Evolutionary conservation across 1,140 invertebrate species (phyloP).

Genomic region (Rhizoglyphus robini): DNA sequence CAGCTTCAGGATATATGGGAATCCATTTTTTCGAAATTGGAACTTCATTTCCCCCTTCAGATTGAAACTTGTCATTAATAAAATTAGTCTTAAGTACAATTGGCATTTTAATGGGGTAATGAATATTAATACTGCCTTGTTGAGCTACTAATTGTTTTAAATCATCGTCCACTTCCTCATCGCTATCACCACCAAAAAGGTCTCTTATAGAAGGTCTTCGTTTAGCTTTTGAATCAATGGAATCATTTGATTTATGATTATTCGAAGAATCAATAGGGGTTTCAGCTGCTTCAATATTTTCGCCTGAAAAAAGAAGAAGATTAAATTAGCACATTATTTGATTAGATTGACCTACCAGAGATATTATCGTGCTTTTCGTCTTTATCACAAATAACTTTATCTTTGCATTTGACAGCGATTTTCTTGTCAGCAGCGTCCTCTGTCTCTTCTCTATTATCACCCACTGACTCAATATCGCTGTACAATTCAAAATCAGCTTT

Average conservation of each 20-base stretch:
- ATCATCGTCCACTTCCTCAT: constrained; percentile 26
- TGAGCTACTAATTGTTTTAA: constrained; percentile 37
- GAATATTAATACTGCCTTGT: constrained; percentile 16
- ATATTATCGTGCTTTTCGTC: background rate
- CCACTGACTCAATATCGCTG: constrained; percentile 40
- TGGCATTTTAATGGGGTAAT: constrained; percentile 19
- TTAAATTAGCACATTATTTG: background rate
- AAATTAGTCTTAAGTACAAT: constrained; percentile 18
- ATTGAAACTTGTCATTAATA: background rate
- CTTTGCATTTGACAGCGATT: constrained; percentile 6
- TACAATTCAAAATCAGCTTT: constrained; percentile 38
- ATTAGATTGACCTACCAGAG: background rate
- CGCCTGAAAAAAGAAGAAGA: background rate
- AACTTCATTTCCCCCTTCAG: constrained; percentile 2
- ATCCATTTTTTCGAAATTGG: constrained; percentile 12
- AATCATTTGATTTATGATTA: background rate
- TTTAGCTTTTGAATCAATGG: background rate
- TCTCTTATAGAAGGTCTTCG: constrained; percentile 16
- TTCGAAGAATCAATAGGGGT: background rate
- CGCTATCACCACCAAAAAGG: constrained; percentile 15
- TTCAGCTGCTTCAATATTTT: background rate
- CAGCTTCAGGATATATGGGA: constrained; percentile 9
- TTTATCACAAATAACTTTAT: constrained; percentile 14
- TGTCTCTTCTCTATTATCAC: constrained; percentile 17
- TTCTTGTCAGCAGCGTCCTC: constrained; percentile 12